Evolutionary conservation across 2,797 vertebrate species (phyloP), one percentile per base, ranked within the genome.

Genomic region (Morus bassanus): DNA sequence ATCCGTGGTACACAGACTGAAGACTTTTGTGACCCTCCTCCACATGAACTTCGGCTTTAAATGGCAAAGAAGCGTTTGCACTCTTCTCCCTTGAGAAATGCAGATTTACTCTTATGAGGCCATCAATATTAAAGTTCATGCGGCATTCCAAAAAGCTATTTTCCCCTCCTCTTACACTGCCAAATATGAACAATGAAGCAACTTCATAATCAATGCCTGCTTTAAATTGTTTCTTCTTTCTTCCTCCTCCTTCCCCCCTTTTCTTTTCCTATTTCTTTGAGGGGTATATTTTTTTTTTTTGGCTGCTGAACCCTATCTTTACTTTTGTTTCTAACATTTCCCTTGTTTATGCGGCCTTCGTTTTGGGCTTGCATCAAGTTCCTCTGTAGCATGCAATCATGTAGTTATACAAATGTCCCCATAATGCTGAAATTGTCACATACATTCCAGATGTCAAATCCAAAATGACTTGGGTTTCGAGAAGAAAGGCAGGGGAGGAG

Each of bases 11-110:
- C 53, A 57, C 51, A 74, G 78, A 54, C 51, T n/a, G 24, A 48
- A 72, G 81, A 88, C 70, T 93, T 92, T 56, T 51, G 77, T 83
- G 65, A 86, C 31, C 46, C 85, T 91, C 78, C 43, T 91, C 50
- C 60, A 87, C 16, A 33, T 33, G 41, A 41, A 77, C 91, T 92
- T 94, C 90, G 92, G 81, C 65, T 85, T 93, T 79, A 68, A 84
- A 78, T 63, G 43, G 77, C 76, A 28, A 82, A 48, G 68, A 92
- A 95, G 81, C 13, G 60, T 84, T 95, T 69, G 80, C 63, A 33
- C 70, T 75, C 59, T 69, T 94, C 80, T 91, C 76, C 51, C 96
- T 59, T 60, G 79, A 86, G 91, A 78, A 89, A 22, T 23, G 6
- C 72, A 81, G 37, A 72, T 70, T 83, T 78, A 72, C 37, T 80